Evolutionary conservation across 2,797 vertebrate species (phyloP), one percentile per base, ranked within the genome.

Genomic region (Crocidura indochinensis): DNA sequence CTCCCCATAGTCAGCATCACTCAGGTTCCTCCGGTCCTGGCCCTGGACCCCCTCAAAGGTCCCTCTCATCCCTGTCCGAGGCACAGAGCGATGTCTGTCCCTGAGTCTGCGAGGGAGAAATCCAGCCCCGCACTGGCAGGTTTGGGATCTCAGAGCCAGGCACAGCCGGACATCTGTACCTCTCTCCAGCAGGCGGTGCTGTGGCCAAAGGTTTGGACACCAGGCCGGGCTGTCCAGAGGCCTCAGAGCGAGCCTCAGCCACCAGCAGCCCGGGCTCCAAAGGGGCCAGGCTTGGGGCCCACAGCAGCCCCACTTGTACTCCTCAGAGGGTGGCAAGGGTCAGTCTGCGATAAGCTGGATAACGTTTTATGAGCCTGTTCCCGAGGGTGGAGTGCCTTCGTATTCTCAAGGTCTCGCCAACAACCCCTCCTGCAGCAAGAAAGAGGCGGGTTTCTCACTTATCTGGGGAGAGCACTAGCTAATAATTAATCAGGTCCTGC

Each of bases 241-340:
- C 68, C 56, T n/a, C 2, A 24, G 77, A 68, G 15, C 22, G 67
- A 27, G 6, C 12, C 24, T n/a, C 56, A 46, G 72, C 9, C 31
- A 11, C 46, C 82, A 11, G 6, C 81, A 82, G 15, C 53, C 44
- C 47, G 6, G 20, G 22, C 0, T 60, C 62, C 22, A 56, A 17
- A 44, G 10, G 56, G 19, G 6, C 4, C 0, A 0, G 24, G 0
- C 20, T 10, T 14, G 53, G n/a, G 47, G 46, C 0, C 27, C 14
- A 60, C 22, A 1, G 56, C 29, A 12, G 67, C 11, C 67, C 1
- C 74, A 10, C 38, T 38, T 38, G 38, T 65, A 24, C 22, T 29
- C 71, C 31, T 76, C 27, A 38, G 1, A 11, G 3, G 38, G 87
- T 56, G 24, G n/a, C 46, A 49, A 83, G 44, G 51, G 69, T 85